Evolutionary conservation across 2,888 invertebrate genomes (phyloP), one percentile per base, ranked within the genome.

Genomic region (Cosmopolites sordidus): DNA sequence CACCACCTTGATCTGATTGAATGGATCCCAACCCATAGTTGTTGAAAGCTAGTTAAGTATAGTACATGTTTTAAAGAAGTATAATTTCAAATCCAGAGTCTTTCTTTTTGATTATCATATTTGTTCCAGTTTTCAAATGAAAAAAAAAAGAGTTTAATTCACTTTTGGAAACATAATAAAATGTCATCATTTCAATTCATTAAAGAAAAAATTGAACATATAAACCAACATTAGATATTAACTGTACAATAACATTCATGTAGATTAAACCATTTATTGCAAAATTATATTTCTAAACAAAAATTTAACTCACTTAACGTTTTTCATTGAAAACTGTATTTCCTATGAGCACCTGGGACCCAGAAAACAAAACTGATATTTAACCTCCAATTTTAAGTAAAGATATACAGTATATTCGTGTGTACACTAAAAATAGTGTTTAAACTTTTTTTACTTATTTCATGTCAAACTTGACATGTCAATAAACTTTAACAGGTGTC

Each of bases 1-100:
- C 77, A 78, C 77, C 77, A 78, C 79, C 79, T 75, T 76, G 76
- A 74, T 76, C 75, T 73, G 76, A 75, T 64, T 70, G 71, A 66
- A 70, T 67, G 60, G 73, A 69, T 66, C 69, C 71, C 71, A 74
- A 71, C 67, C 78, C 77, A 76, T 77, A 78, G 78, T 77, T 76
- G 60, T 76, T 74, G 78, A 75, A 79, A 77, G 78, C 76, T 67
- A 56, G 45, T 55, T 44, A 53, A 47, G 54, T 54, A 54, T 49
- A 54, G 49, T 54, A 54, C 39, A 54, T 44, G 50, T 45, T 45
- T 42, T 46, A 46, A 54, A 54, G 48, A 40, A 33, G 16, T 40
- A 33, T 22, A 22, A 22, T 22, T 22, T 22, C 22, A 22, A 22
- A 5, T 22, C 8, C 4, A 8, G 3, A 5, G 3, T 22, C 8